Conservation (phyloP, 2,113 vertebrate species). For the Mellivora capensis region DNA sequence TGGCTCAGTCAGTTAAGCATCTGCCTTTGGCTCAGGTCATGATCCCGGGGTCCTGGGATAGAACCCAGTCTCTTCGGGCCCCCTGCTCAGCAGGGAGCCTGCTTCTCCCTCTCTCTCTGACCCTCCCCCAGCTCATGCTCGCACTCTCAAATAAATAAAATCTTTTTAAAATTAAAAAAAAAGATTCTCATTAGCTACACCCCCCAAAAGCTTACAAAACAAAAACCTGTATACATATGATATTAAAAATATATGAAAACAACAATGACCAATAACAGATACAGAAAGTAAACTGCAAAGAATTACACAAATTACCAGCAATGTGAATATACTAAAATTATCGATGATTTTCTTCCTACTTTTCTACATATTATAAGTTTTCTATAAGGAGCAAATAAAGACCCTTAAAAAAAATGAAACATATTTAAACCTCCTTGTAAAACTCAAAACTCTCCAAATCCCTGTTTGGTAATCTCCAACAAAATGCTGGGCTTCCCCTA, state of each 20-base stretch:
- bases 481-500: not conserved
- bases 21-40: not conserved
- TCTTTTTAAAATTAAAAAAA: too few relatives aligned
- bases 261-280: not conserved
- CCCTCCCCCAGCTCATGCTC: not conserved
- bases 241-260: not conserved
- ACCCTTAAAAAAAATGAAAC: not conserved
- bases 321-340: not conserved
- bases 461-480: not conserved
- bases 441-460: not conserved
- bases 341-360: not conserved
- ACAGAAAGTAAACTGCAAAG: not conserved
- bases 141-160: not conserved
- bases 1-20: not conserved
- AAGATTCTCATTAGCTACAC: not conserved
- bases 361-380: not conserved
- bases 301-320: not conserved
- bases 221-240: not conserved
- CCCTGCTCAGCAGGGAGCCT: not conserved
- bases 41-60: not conserved
- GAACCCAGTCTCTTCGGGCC: too few relatives aligned
- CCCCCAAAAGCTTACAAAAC: not conserved
- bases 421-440: not conserved
- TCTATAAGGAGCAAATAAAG: not conserved
- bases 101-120: not conserved